A percentile compares a stretch with the other conserved stretches of the same genome.
Evolutionary conservation across 1,140 invertebrate species (phyloP).

Genomic region (Drosophila asahinai): DNA sequence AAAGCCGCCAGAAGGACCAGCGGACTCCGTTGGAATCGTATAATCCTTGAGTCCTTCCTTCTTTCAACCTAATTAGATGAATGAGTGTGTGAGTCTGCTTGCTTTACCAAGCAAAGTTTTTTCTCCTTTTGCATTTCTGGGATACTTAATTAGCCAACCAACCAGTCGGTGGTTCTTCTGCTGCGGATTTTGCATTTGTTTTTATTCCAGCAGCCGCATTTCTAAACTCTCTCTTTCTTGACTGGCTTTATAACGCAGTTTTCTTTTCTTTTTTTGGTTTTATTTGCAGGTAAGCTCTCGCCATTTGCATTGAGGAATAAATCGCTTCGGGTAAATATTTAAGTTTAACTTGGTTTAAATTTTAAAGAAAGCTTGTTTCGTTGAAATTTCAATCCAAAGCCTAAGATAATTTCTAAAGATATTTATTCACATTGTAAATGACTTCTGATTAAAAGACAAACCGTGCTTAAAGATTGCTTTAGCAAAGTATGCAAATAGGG

Average conservation of each 20-base stretch:
- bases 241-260: conserved; percentile 47
- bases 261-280: conserved; percentile 19
- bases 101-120: conserved; percentile 45
- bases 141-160: conserved; percentile 58
- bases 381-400: neutral
- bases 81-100: conserved; percentile 37
- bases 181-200: conserved; percentile 27
- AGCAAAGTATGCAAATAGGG: neutral
- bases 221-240: conserved; percentile 34
- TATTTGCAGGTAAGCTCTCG: conserved; percentile 69
- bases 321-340: conserved; percentile 55
- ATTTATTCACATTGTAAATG: neutral
- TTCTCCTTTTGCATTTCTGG: conserved; percentile 15
- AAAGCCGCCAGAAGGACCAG: conserved; percentile 3
- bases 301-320: conserved; percentile 30
- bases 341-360: conserved; percentile 12
- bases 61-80: conserved; percentile 67
- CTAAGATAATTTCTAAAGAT: no score
- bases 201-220: conserved; percentile 31
- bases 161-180: conserved; percentile 16
- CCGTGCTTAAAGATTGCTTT: no score
- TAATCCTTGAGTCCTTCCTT: conserved; percentile 28
- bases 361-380: neutral
- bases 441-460: no score
- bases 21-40: neutral